Evolutionary conservation across 2,888 invertebrate genomes (phyloP).

Genomic region (Ephialtes manifestator): DNA sequence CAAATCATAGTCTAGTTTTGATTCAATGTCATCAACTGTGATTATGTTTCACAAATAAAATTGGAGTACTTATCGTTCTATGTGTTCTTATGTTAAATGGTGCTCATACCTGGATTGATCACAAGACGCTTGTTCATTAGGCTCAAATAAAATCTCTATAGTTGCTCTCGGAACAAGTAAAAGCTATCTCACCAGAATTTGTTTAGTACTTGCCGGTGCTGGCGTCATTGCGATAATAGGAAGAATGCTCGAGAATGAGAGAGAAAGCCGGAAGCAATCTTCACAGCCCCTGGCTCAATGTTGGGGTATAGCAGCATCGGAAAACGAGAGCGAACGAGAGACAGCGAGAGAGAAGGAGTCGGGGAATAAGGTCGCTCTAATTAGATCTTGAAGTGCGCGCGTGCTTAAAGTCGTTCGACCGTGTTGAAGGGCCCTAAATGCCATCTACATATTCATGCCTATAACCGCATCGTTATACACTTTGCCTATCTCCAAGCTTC

Average conservation of each 20-base stretch:
- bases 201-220: constrained; percentile 26
- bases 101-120: background rate
- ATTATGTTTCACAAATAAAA: background rate
- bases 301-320: constrained; percentile 38
- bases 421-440: constrained; percentile 75
- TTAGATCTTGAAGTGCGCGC: constrained; percentile 70
- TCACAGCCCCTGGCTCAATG: constrained; percentile 19
- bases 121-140: background rate
- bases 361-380: constrained; percentile 68
- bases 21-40: background rate
- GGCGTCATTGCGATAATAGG: constrained; percentile 36
- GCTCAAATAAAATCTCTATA: background rate
- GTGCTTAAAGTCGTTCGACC: constrained; percentile 69
- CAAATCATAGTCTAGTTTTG: background rate
- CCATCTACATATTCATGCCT: constrained; percentile 81
- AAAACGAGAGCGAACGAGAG: constrained; percentile 44
- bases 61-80: background rate
- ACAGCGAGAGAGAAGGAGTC: constrained; percentile 12
- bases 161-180: background rate
- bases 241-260: constrained; percentile 44
- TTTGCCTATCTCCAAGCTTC: constrained; percentile 43
- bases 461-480: constrained; percentile 73
- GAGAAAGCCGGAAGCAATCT: constrained; percentile 51
- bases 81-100: background rate
- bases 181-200: constrained; percentile 10